Evolutionary conservation across 2,113 vertebrate genomes (phyloP), one percentile per base, ranked within the genome.

Genomic region (Canis aureus): DNA sequence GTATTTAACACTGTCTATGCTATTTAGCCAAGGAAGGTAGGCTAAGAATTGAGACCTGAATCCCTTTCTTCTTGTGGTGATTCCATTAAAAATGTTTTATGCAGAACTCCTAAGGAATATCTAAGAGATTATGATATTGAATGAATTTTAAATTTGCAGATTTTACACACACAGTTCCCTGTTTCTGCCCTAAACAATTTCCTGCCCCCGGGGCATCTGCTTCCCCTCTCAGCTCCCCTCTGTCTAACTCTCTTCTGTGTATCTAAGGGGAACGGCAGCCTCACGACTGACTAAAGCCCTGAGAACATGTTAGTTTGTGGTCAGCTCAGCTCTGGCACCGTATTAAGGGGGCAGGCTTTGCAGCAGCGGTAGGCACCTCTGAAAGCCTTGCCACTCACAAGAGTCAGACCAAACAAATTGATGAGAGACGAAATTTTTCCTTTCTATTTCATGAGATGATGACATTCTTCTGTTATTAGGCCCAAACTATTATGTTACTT

Each of bases 371-470:
- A 49, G 10, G 2, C 7, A 16, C 20, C 38, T 23, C 35, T 17
- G 23, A 29, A 84, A 66, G 29, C 23, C 11, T 23, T 20, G 43
- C 25, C 35, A 67, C 51, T 2, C 23, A 8, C 11, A 4, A 22
- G 23, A n/a, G 5, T 35, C 15, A 59, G n/a, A n/a, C 55, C n/a
- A 94, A 84, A 92, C 20, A n/a, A 9, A 76, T 38, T 32, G 49
- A 84, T 3, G 22, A 67, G 12, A 64, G 91, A 95, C 9, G 11
- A 87, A 76, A 90, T 38, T 22, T 85, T 81, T 71, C 43, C 80
- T 92, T 94, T 71, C 49, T 81, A 22, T 86, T 91, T 85, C 29
- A 87, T 12, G 4, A 86, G 60, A 89, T 91, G 79, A 83, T 11
- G 51, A 84, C 29, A 53, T 8, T 74, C 51, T 71, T 69, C 73